Conservation (phyloP, 1,140 invertebrate genomes). For the Drosophila lini region DNA sequence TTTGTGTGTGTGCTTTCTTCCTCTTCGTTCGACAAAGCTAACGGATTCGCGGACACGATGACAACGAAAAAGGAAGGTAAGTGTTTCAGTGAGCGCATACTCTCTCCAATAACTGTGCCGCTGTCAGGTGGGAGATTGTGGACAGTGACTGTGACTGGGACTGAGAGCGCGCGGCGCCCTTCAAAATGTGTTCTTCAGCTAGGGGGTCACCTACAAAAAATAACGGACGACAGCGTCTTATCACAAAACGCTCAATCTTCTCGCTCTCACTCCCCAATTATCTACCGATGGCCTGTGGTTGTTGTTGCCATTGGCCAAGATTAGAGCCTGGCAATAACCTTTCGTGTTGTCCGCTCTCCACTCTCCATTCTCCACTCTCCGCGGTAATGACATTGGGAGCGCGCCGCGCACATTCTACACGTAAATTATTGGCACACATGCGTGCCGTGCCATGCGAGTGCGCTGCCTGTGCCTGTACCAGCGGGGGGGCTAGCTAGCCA, state of each 20-base stretch:
- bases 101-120: constrained; percentile 25
- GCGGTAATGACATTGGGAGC: constrained; percentile 69
- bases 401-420: constrained; percentile 40
- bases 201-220: constrained; percentile 72
- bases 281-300: constrained; percentile 53
- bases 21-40: neutral
- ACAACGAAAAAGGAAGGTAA: constrained; percentile 43
- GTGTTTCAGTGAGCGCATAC: constrained; percentile 8
- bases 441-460: constrained; percentile 7
- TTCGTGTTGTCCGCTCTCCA: constrained; percentile 10
- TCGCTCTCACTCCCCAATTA: constrained; percentile 57
- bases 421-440: constrained; percentile 51
- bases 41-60: constrained; percentile 23
- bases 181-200: constrained; percentile 65
- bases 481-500: constrained; percentile 8
- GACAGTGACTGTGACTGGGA: neutral
- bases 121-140: constrained; percentile 24
- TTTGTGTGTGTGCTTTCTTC: constrained; percentile 5
- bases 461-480: neutral
- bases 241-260: constrained; percentile 62
- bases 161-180: constrained; percentile 47
- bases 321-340: constrained; percentile 58
- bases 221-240: constrained; percentile 49
- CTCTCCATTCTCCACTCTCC: constrained; percentile 19
- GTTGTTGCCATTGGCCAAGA: constrained; percentile 36